Evolutionary conservation across 2,113 vertebrate species (phyloP), one percentile per base, ranked within the genome.

Genomic region (Cinclus mexicanus): DNA sequence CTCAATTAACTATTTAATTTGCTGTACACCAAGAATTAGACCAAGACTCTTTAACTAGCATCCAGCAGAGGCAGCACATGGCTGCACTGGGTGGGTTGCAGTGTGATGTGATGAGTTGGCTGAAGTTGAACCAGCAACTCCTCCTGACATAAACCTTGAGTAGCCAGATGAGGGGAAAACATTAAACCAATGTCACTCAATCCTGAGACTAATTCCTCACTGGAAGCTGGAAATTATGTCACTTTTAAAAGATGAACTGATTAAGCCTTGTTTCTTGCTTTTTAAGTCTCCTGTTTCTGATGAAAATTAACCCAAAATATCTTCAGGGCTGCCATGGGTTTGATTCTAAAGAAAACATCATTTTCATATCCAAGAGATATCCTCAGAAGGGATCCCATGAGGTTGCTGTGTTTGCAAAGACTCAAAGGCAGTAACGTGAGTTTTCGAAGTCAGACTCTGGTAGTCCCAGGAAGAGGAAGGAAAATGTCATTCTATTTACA

Each of bases 301-400:
- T 18, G 31, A 86, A 60, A 90, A 80, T 26, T 53, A 86, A 57
- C 42, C 26, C 89, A 80, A 91, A 91, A 83, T 76, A 85, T 44
- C 89, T 89, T 69, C 46, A 16, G 74, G 65, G 84, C 74, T 95
- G 50, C 53, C 59, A 72, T 23, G 50, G 35, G 63, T 89, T 3
- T 82, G 50, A 85, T 67, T 49, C 26, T 70, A 85, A 95, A 94
- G 70, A 95, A 95, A 96, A 76, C 46, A 93, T 63, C 5, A 71
- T 79, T 93, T 95, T 83, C 83, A 50, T 77, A 89, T 83, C n/a
- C n/a, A 72, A 72, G 53, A 91, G 91, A 76, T 85, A n/a, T n/a
- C 59, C 69, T 84, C 49, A 65, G 67, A 65, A 77, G 63, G 23
- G 46, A 42, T 83, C 59, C 78, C 79, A 55, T 35, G 87, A 85